Conservation (phyloP, 2,888 invertebrate genomes). For the Aspidiotus destructor region DNA sequence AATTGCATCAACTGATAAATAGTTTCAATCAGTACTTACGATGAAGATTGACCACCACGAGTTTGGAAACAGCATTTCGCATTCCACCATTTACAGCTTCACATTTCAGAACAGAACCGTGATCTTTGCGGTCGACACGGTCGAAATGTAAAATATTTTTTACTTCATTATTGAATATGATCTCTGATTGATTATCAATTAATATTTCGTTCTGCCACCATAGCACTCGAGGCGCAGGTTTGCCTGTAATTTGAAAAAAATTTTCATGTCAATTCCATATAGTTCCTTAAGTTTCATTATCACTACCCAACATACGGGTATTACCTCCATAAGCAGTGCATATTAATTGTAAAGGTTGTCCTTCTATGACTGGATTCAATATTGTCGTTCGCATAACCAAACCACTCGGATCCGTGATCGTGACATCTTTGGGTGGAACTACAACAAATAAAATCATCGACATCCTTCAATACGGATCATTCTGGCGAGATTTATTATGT, state of each 20-base stretch:
- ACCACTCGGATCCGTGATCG: conserved; percentile 16
- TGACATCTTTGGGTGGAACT: conserved; percentile 24
- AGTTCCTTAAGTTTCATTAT: background rate
- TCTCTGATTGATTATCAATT: conserved; percentile 29
- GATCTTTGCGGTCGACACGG: conserved; percentile 28
- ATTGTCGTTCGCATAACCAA: conserved; percentile 4
- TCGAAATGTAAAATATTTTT: conserved; percentile 27
- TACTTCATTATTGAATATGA: conserved; percentile 24
- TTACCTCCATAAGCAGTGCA: conserved; percentile 34
- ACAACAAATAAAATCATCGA: background rate
- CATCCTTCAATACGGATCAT: no score
- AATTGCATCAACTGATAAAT: no score
- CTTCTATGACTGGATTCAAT: conserved; percentile 29
- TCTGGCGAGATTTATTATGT: no score
- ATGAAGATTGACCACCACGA: conserved; percentile 24
- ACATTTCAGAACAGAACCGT: conserved; percentile 30
- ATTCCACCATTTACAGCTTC: conserved; percentile 30
- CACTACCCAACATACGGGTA: background rate
- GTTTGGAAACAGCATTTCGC: conserved; percentile 25
- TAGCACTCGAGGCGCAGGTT: conserved; percentile 26
- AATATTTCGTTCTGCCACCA: conserved; percentile 33
- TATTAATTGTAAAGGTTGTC: conserved; percentile 28
- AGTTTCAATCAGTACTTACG: conserved; percentile 8
- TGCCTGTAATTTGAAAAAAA: conserved; percentile 25
- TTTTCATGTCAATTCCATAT: no score